Evolutionary conservation across 1,140 invertebrate genomes (phyloP).

Genomic region (Paraescarpia echinospica): DNA sequence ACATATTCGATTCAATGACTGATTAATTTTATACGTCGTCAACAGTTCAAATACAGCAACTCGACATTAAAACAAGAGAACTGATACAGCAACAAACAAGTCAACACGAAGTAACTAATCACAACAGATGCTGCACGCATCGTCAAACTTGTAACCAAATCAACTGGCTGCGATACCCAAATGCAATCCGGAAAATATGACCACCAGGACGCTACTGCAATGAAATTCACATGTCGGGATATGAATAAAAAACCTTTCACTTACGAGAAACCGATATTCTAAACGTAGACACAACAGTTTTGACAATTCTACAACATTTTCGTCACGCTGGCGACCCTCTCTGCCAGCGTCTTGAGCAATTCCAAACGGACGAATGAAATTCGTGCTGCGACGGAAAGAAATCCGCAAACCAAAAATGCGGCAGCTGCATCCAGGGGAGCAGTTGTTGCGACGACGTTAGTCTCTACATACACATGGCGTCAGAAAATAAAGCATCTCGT

Average conservation of each 20-base stretch:
- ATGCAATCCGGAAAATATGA: not conserved
- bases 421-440: not conserved
- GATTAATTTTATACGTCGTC: not conserved
- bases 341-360: not conserved
- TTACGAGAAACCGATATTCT: not conserved
- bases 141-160: not conserved
- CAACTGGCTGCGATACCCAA: not conserved
- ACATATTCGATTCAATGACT: not conserved
- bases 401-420: not conserved
- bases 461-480: not conserved
- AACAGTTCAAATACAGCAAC: not conserved
- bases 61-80: not conserved
- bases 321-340: not conserved
- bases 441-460: not conserved
- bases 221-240: not conserved
- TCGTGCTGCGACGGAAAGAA: not conserved
- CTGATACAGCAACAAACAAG: not conserved
- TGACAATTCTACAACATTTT: not conserved
- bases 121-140: not conserved
- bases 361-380: constrained; percentile 5
- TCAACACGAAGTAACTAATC: not conserved
- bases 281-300: not conserved
- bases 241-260: not conserved
- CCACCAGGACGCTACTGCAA: not conserved
- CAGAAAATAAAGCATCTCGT: not conserved